phyloP scores from a whole-genome alignment of 2,797 vertebrate species.

The Lateolabrax maculatus region DNA sequence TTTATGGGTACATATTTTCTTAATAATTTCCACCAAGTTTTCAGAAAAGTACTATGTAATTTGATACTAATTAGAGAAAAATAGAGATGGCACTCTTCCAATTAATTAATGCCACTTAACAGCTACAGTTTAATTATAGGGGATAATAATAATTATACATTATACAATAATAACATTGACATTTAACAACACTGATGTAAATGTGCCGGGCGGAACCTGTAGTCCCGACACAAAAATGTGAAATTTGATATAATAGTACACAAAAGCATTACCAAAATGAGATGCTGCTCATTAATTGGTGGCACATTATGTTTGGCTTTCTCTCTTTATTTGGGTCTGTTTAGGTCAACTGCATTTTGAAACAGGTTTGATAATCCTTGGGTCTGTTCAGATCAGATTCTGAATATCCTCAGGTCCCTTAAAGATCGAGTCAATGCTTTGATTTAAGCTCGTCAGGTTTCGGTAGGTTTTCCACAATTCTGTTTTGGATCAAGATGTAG shows the following conservation, averaged over 20 bases:
- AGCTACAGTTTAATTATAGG: background rate
- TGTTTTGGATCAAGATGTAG: background rate
- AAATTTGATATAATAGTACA: too few species aligned
- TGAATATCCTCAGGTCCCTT: background rate
- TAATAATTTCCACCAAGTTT: background rate
- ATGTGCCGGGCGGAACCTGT: background rate
- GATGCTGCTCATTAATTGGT: slow-evolving; percentile 1
- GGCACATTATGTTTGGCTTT: background rate
- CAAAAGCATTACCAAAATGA: background rate
- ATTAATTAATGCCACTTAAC: background rate
- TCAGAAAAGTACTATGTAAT: background rate
- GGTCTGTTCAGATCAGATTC: slow-evolving; percentile 1
- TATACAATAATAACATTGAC: background rate
- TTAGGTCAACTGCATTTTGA: background rate
- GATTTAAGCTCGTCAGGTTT: background rate
- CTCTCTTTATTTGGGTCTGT: background rate
- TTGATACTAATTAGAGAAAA: background rate
- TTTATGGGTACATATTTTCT: background rate
- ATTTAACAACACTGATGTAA: background rate
- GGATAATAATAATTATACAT: background rate
- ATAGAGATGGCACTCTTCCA: background rate
- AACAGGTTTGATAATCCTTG: background rate
- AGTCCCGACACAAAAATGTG: background rate
- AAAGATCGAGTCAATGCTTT: background rate
- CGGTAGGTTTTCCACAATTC: background rate